Percentiles rank a stretch among this genome's conserved stretches.
These are phyloP conservation scores for Clostera curtula DNA, from an alignment of 2,888 invertebrate species.

Conservation along the genomic window DNA sequence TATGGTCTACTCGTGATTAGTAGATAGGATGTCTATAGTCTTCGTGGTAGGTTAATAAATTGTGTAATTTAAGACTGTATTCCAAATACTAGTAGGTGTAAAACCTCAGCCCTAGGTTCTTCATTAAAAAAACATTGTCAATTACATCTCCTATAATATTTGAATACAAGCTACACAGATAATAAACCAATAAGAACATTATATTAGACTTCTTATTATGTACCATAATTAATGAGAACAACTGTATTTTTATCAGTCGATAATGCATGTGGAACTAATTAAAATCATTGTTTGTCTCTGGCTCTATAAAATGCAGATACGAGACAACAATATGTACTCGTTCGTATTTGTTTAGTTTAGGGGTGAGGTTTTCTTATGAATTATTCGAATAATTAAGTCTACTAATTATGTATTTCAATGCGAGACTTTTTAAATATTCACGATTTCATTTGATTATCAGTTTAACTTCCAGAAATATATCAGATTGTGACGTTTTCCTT, in stretches of 20 bases:
- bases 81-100: conserved; percentile 15
- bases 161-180: conserved; percentile 3
- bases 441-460: not conserved
- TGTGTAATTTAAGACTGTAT: conserved; percentile 19
- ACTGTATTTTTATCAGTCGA: not conserved
- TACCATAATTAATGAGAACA: not conserved
- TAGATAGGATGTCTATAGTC: conserved; percentile 25
- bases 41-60: conserved; percentile 27
- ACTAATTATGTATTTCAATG: not conserved
- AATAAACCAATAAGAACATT: too few relatives aligned
- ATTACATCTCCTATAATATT: conserved; percentile 10
- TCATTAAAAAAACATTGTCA: conserved; percentile 19
- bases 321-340: too few relatives aligned
- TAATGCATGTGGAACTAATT: not conserved
- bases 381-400: conserved; percentile 8
- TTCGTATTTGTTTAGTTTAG: conserved; percentile 13
- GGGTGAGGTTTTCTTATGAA: conserved; percentile 19
- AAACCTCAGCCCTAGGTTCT: conserved; percentile 21
- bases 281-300: too few relatives aligned
- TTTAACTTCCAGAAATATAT: conserved; percentile 1
- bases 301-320: too few relatives aligned
- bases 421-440: not conserved
- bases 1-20: conserved; percentile 24
- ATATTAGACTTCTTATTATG: too few relatives aligned
- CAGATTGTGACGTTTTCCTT: conserved; percentile 2